Percentiles rank a stretch among this genome's conserved stretches.
Evolutionary conservation across 1,140 invertebrate species (phyloP).

Genomic region (Bradysia coprophila): DNA sequence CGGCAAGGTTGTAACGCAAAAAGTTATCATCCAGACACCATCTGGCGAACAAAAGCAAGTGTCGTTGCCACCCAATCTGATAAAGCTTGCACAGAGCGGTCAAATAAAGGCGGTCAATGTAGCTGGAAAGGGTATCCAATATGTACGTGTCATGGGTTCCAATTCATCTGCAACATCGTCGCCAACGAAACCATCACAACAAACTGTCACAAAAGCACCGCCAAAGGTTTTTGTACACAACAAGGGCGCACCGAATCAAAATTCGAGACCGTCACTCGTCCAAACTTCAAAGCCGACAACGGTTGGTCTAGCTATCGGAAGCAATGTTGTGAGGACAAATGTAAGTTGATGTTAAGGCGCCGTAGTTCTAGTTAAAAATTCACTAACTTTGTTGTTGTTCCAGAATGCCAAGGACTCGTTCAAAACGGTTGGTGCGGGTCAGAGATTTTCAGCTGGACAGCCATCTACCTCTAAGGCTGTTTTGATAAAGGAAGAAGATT

Average conservation of each 20-base stretch:
- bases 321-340: no score
- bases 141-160: conserved; percentile 13
- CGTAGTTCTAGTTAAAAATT: no score
- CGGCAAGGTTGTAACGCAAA: neutral
- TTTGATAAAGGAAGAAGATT: no score
- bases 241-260: neutral
- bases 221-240: neutral
- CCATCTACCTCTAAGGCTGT: no score
- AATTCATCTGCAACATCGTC: neutral
- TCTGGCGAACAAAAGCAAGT: neutral
- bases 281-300: no score
- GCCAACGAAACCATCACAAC: neutral
- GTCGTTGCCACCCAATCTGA: neutral
- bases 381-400: no score
- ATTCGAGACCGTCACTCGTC: no score
- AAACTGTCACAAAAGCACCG: neutral
- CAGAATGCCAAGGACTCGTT: no score
- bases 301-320: no score
- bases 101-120: conserved; percentile 15
- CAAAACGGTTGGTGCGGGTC: no score
- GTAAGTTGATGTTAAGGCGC: no score
- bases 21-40: neutral
- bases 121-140: conserved; percentile 17
- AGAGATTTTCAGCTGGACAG: no score
- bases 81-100: conserved; percentile 1